phyloP scores from a whole-genome alignment of 2,797 vertebrate genomes.

The Danio albolineatus region DNA sequence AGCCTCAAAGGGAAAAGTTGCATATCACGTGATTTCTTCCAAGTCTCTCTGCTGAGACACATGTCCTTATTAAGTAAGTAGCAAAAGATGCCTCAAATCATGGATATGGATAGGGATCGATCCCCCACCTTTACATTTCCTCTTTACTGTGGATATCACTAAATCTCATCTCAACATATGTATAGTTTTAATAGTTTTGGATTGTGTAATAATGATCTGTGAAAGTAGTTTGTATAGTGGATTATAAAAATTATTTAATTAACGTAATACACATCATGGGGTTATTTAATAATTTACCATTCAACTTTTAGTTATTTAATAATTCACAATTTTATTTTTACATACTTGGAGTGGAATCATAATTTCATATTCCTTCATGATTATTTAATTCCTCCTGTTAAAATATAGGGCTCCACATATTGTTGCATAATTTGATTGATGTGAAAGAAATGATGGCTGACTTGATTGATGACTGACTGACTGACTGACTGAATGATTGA shows the following conservation, averaged over 20 bases:
- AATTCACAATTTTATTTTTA: too few relatives aligned
- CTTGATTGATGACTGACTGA: too few relatives aligned
- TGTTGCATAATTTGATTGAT: too few relatives aligned
- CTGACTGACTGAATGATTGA: too few relatives aligned
- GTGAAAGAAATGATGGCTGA: too few relatives aligned
- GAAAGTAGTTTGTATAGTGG: neutral
- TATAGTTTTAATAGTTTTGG: neutral
- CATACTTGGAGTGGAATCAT: too few relatives aligned
- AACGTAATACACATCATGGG: too few relatives aligned
- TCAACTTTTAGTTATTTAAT: too few relatives aligned
- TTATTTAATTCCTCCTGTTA: too few relatives aligned
- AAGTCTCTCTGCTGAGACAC: neutral
- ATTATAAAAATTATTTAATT: neutral
- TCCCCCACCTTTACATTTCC: neutral
- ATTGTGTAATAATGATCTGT: neutral
- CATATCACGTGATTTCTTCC: neutral
- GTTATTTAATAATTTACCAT: too few relatives aligned
- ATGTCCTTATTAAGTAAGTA: neutral
- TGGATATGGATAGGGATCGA: neutral
- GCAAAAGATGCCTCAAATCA: neutral
- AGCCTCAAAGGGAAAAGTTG: constrained; percentile 19
- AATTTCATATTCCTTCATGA: too few relatives aligned
- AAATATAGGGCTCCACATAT: too few relatives aligned
- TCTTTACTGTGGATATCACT: neutral
- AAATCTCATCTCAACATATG: neutral